Evolutionary conservation across 2,888 invertebrate species (phyloP).

Genomic region (Apamea epomidion): DNA sequence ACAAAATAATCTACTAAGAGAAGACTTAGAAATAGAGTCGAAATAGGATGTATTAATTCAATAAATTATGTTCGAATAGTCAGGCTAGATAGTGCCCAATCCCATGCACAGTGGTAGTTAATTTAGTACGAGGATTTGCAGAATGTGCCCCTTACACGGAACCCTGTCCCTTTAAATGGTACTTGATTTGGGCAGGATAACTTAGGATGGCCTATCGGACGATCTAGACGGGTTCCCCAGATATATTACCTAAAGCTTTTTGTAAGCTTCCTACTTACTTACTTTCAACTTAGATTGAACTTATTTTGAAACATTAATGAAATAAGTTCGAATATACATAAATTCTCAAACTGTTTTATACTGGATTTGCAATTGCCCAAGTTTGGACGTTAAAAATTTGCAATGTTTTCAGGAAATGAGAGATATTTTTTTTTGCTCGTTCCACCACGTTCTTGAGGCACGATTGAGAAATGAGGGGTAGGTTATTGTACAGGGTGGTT

Average conservation of each 20-base stretch:
- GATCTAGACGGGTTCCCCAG: constrained; percentile 35
- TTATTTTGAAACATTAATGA: constrained; percentile 66
- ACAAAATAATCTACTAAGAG: neutral
- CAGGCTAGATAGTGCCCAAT: constrained; percentile 28
- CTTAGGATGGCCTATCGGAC: constrained; percentile 28
- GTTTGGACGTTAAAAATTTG: constrained; percentile 63
- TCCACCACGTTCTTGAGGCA: constrained; percentile 20
- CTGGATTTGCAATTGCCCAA: constrained; percentile 63
- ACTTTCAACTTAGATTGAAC: constrained; percentile 49
- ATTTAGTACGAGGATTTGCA: constrained; percentile 46
- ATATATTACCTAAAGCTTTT: constrained; percentile 50
- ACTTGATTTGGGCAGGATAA: constrained; percentile 43
- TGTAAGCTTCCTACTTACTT: constrained; percentile 36
- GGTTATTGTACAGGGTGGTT: neutral
- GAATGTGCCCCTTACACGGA: constrained; percentile 46
- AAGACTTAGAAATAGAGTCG: neutral
- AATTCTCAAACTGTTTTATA: constrained; percentile 59
- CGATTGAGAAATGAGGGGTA: constrained; percentile 12
- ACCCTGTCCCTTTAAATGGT: constrained; percentile 38
- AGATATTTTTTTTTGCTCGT: constrained; percentile 42
- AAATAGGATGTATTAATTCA: neutral
- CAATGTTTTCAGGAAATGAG: constrained; percentile 54
- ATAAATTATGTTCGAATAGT: constrained; percentile 34
- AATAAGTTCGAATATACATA: constrained; percentile 67
- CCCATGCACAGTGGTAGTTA: constrained; percentile 32